Evolutionary conservation across 2,797 vertebrate species (phyloP), one percentile per base, ranked within the genome.

Genomic region (Nannoperca australis): DNA sequence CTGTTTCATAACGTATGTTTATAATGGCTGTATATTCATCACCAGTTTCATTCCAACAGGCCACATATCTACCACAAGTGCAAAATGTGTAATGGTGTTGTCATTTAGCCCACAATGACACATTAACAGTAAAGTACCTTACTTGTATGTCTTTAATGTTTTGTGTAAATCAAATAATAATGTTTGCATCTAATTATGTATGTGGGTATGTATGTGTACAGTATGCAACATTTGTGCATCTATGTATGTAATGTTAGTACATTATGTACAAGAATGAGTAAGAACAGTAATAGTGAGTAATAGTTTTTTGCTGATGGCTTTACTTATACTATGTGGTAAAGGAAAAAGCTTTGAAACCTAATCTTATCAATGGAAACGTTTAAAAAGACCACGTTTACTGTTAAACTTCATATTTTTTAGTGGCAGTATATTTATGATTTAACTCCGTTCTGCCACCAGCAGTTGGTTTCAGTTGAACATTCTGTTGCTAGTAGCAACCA

Each of bases 1-100:
- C 34, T 67, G 49, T 20, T n/a, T 61, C 7, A 34, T 68, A 45
- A 67, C 51, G 9, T 40, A 54, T 60, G 54, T 53, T 59, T 59
- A 38, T 27, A 32, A 54, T 54, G 49, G 11, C 24, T 54, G 20
- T n/a, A 27, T 49, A 47, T 69, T 60, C 10, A 51, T 65, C 27
- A 53, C 13, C 24, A 32, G 30, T 60, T 68, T 13, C 14, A 15
- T 58, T 42, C 7, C 2, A 55, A 32, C 10, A 50, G 70, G 14
- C 14, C 22, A 9, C 44, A 59, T 66, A 24, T 55, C 30, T 27
- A 56, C 66, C 58, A 17, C 17, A 34, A 66, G 27, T 40, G 15
- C 51, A 78, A 50, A 34, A 44, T 42, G 44, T 42, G 51, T 24
- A 58, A 70, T 24, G 22, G 11, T 45, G 49, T 49, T 55, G 27